Evolutionary conservation across 2,797 vertebrate species (phyloP).

Genomic region (Yasuhikotakia modesta): DNA sequence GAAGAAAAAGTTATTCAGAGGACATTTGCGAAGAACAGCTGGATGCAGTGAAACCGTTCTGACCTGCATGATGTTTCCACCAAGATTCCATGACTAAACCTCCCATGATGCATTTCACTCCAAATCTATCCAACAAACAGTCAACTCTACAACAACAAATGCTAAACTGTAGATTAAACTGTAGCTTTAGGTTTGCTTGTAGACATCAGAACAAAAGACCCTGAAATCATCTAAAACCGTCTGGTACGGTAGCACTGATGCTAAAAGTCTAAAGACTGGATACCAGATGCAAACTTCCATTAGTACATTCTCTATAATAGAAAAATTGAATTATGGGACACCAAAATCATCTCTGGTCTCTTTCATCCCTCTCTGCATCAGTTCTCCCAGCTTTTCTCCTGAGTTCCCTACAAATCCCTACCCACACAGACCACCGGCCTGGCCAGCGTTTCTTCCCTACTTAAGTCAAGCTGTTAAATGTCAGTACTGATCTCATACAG

Average conservation of each 20-base stretch:
- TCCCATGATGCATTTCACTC: conserved; percentile 35
- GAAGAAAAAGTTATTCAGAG: conserved; percentile 32
- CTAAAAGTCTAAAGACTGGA: conserved; percentile 5
- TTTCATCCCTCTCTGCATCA: conserved; percentile 35
- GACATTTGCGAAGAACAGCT: conserved; percentile 39
- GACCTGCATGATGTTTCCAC: conserved; percentile 26
- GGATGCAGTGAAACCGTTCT: conserved; percentile 13
- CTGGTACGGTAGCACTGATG: neutral
- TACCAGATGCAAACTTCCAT: conserved; percentile 15
- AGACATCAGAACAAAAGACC: neutral
- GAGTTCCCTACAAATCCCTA: conserved; percentile 33
- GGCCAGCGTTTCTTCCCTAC: conserved; percentile 9
- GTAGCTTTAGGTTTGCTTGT: neutral
- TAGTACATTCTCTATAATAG: conserved; percentile 12
- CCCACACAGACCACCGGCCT: conserved; percentile 11
- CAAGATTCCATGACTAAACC: conserved; percentile 23
- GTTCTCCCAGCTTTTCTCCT: conserved; percentile 20
- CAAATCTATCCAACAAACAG: conserved; percentile 1
- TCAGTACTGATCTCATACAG: conserved; percentile 1
- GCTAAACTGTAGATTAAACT: neutral
- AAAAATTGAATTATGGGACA: conserved; percentile 5
- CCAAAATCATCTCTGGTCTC: conserved; percentile 12
- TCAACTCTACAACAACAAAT: neutral
- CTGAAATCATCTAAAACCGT: conserved; percentile 7
- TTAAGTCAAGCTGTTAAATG: conserved; percentile 19